A percentile compares a stretch with the other conserved stretches of the same genome.
Conservation (phyloP, 1,140 invertebrate species). For the Leucophenga varia region DNA sequence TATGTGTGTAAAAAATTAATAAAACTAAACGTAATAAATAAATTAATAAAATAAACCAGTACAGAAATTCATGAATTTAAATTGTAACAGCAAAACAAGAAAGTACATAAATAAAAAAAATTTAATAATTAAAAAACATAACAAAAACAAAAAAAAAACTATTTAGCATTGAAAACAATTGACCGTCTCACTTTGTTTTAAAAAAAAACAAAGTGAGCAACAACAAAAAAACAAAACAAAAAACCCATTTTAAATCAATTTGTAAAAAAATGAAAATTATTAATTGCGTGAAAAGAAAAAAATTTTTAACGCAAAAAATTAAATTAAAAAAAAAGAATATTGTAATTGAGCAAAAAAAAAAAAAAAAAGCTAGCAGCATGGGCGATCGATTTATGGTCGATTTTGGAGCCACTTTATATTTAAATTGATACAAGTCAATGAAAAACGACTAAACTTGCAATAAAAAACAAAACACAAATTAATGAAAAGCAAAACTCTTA, state of each 20-base stretch:
- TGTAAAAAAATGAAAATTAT: constrained; percentile 31
- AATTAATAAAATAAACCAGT: constrained; percentile 8
- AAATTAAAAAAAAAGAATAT: neutral
- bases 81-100: neutral
- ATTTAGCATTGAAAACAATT: too few species aligned
- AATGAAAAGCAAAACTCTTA: constrained; percentile 4
- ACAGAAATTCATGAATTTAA: constrained; percentile 4
- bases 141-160: constrained; percentile 3
- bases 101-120: constrained; percentile 1
- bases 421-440: constrained; percentile 35
- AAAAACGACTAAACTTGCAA: constrained; percentile 19
- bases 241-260: constrained; percentile 10
- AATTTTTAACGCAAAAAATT: constrained; percentile 10
- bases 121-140: neutral
- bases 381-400: too few species aligned
- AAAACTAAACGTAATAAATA: constrained; percentile 5
- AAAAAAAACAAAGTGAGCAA: too few species aligned
- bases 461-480: constrained; percentile 11
- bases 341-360: neutral
- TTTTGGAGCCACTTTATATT: too few species aligned
- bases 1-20: too few species aligned
- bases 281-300: constrained; percentile 38
- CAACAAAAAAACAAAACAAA: too few species aligned
- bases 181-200: too few species aligned
- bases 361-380: neutral